Base-by-base conservation (phyloP, 2,888 invertebrate genomes). In the Sthenelais limicola region DNA sequence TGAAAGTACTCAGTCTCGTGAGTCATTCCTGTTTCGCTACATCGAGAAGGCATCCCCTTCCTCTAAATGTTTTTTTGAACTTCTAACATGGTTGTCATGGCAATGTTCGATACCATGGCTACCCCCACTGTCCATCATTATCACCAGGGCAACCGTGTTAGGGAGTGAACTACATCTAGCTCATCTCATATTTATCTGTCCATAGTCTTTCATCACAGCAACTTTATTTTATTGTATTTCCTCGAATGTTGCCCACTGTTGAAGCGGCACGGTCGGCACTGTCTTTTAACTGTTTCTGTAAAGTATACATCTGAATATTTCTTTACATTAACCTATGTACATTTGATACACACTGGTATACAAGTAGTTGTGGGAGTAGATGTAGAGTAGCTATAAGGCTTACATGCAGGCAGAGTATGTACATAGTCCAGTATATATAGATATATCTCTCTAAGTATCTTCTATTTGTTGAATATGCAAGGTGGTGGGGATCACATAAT, bases 71-170 rank as follows among this genome's bases (percentile, higher is more conserved):
- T n/a, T n/a, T n/a, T n/a, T n/a, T n/a, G n/a, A n/a, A n/a, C n/a
- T n/a, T n/a, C n/a, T n/a, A 62, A 62, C 62, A 62, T 38, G 62
- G 62, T 62, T 62, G 62, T 43, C 62, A 62, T 62, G 62, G 62
- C 38, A 62, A 62, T n/a, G 38, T 62, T 62, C 35, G 62, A 62
- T 62, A 62, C 62, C 62, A 62, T 62, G 62, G 62, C 35, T 62
- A 62, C 35, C 35, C 62, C 62, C 62, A 38, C 62, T 62, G 62
- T 62, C 62, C 62, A 62, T 62, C 62, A 38, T 9, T 43, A 1
- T 62, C 38, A 62, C 62, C 28, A 62, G 35, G 62, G 43, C 62
- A 62, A 62, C 62, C 62, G 35, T 62, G 62, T 62, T 62, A n/a
- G 9, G 9, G 43, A 18, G 43, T 12, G 18, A 43, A 12, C 43